These are phyloP conservation scores for Nomada fabriciana DNA, from an alignment of 2,888 invertebrate genomes.

Conservation along the genomic window DNA sequence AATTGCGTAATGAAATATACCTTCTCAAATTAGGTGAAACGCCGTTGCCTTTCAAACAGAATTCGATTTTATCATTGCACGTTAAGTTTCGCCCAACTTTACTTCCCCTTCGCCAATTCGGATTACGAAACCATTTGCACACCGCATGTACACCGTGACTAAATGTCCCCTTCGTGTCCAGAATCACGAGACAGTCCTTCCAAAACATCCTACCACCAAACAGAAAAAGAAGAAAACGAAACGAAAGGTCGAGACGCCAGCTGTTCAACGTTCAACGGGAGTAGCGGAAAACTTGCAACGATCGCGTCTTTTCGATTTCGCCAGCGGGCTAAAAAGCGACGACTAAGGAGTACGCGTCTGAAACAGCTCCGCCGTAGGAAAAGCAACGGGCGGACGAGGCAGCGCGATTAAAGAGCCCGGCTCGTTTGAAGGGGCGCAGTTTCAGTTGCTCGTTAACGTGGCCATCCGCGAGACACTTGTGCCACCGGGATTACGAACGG, in stretches of 20 bases:
- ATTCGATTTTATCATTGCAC: too few relatives aligned
- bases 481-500: conserved; percentile 2
- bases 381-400: conserved; percentile 3
- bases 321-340: conserved; percentile 19
- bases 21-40: too few relatives aligned
- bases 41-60: too few relatives aligned
- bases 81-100: too few relatives aligned
- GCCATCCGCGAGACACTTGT: conserved; percentile 8
- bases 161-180: too few relatives aligned
- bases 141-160: too few relatives aligned
- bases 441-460: conserved; percentile 55
- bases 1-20: background rate
- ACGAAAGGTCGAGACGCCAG: background rate
- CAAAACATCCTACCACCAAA: background rate
- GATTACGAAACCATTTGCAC: too few relatives aligned
- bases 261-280: conserved; percentile 8
- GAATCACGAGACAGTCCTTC: background rate
- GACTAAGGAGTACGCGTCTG: conserved; percentile 21
- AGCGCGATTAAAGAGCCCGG: conserved; percentile 34
- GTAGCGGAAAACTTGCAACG: conserved; percentile 11
- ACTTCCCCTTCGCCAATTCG: too few relatives aligned
- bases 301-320: conserved; percentile 31
- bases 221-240: background rate
- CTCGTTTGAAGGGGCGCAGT: conserved; percentile 31
- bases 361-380: conserved; percentile 22